phyloP scores from a whole-genome alignment of 2,113 vertebrate species.

The Cavia porcellus region DNA sequence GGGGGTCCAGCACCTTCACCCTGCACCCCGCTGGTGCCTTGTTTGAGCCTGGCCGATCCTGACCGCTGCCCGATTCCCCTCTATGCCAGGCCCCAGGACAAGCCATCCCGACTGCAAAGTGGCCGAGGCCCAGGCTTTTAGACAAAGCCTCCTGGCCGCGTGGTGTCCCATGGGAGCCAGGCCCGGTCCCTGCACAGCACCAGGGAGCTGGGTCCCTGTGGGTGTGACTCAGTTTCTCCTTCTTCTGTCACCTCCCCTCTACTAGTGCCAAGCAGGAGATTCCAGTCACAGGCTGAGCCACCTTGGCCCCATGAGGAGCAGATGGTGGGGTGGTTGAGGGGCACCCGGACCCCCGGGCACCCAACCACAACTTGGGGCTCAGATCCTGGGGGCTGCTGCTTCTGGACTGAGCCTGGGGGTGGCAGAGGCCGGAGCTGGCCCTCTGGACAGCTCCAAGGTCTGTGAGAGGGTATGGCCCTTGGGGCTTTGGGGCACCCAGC shows the following conservation, averaged over 20 bases:
- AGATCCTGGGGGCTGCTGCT: not conserved
- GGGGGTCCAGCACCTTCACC: not conserved
- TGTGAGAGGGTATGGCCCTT: not conserved
- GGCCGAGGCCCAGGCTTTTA: not conserved
- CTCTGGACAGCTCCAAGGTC: not conserved
- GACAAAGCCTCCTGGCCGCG: not conserved
- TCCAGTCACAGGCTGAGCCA: not conserved
- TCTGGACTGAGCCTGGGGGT: not conserved
- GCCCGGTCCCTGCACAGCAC: not conserved
- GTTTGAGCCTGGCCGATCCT: conserved; percentile 77
- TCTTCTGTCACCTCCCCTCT: conserved; percentile 84
- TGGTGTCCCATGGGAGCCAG: not conserved
- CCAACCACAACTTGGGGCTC: not conserved
- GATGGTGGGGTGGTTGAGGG: not conserved
- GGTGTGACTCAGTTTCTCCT: conserved; percentile 7
- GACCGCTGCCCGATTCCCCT: conserved; percentile 75
- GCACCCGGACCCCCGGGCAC: not conserved
- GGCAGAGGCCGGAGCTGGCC: not conserved
- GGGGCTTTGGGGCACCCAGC: not conserved
- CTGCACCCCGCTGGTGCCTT: not conserved
- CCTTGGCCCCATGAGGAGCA: not conserved
- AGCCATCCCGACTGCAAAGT: not conserved
- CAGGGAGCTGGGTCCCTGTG: not conserved
- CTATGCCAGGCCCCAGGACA: no score
- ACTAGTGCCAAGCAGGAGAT: not conserved